Base-by-base conservation (phyloP, 2,113 vertebrate genomes). In the Paramisgurnus dabryanus region DNA sequence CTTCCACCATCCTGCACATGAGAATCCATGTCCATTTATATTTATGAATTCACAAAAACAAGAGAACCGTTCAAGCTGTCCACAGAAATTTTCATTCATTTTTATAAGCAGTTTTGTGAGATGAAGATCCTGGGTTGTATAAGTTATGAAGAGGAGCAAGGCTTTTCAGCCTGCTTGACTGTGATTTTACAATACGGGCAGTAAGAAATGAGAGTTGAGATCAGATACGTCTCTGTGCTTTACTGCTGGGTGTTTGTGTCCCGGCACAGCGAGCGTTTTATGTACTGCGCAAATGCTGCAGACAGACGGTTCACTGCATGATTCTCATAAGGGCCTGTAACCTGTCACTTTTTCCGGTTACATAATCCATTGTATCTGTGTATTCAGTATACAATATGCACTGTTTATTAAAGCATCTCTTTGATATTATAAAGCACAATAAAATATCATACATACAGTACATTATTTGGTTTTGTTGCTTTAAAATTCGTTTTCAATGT, bases 271-370 rank as follows among this genome's bases (percentile, higher is more conserved):
- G 49, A 70, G 58, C 41, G 76, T 80, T 76, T 76, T 27, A 77
- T 57, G 43, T 68, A 47, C 18, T 43, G 53, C 69, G 58, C 61
- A 66, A 18, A 69, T 6, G 11, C 45, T 68, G 22, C 50, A 50
- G 49, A 55, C 49, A 70, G 67, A 67, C 27, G 81, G 61, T 66
- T 53, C 76, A 47, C 60, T 78, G 81, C 45, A 27, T 66, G 61
- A 58, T 43, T 84, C 82, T 69, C 73, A 77, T 77, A 79, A 68
- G 41, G 47, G 67, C 55, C 27, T 73, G 64, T 81, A 76, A 78
- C 69, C 76, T 77, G 79, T 55, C 50, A 77, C 60, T 72, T 40
- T 72, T 63, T 49, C 73, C 58, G 61, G 18, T 69, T 73, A 41
- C 45, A 6, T 58, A 58, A n/a, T 50, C 50, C 61, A 18, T 7